Conservation (phyloP, 1,140 invertebrate genomes). For the Episyrphus balteatus region DNA sequence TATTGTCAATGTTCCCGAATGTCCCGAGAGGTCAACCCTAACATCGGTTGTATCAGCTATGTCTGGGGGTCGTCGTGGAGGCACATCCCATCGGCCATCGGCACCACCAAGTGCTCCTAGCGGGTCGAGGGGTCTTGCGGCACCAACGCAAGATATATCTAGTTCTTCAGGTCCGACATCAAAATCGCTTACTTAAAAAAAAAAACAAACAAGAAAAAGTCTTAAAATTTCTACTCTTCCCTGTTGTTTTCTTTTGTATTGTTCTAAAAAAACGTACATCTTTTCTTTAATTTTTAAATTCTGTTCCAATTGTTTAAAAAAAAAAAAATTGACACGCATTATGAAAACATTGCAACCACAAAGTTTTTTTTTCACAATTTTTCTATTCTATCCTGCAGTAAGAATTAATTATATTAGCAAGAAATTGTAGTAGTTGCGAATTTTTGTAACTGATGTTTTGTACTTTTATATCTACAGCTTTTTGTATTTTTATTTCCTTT, state of each 20-base stretch:
- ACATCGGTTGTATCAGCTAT: conserved; percentile 16
- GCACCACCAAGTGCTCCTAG: conserved; percentile 1
- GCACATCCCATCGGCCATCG: conserved; percentile 9
- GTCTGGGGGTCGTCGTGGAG: conserved; percentile 23
- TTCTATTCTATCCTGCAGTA: too few relatives aligned
- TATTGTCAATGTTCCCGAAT: conserved; percentile 15
- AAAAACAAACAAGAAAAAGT: neutral
- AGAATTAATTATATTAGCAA: too few relatives aligned
- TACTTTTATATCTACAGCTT: neutral
- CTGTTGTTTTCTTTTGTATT: neutral
- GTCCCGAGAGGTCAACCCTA: conserved; percentile 8
- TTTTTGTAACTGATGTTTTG: too few relatives aligned
- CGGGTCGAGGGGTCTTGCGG: conserved; percentile 28
- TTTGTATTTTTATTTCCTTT: neutral
- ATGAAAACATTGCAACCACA: too few relatives aligned
- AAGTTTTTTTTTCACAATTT: too few relatives aligned
- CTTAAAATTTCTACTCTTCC: neutral
- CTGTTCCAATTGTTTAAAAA: too few relatives aligned
- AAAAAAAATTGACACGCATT: too few relatives aligned
- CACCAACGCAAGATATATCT: conserved; percentile 33
- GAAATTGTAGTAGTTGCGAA: too few relatives aligned
- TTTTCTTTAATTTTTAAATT: too few relatives aligned
- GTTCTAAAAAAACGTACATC: neutral
- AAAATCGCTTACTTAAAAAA: neutral
- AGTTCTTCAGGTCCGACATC: conserved; percentile 36